Evolutionary conservation across 2,888 invertebrate species (phyloP).

Genomic region (Metellina segmentata): DNA sequence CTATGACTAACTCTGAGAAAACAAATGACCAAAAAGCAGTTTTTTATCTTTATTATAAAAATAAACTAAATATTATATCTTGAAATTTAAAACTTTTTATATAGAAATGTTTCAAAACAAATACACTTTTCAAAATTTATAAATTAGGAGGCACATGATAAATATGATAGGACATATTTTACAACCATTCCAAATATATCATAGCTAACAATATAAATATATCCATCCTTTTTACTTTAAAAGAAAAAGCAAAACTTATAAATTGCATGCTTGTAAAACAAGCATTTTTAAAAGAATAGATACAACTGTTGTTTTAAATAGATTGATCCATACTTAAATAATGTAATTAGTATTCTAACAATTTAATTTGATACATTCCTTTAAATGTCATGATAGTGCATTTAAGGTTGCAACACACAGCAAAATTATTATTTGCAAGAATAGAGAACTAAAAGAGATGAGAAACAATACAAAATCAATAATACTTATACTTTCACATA

Average conservation of each 20-base stretch:
- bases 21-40: background rate
- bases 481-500: background rate
- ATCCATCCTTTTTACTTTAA: background rate
- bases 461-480: background rate
- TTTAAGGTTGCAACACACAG: constrained; percentile 4
- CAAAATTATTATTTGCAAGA: background rate
- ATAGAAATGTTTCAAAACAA: background rate
- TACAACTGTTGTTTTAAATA: background rate
- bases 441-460: background rate
- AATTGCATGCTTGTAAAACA: background rate
- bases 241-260: background rate
- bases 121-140: background rate
- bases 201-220: background rate
- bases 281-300: background rate
- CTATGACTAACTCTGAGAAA: background rate
- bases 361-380: background rate
- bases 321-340: background rate
- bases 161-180: background rate
- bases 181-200: background rate
- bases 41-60: constrained; percentile 25
- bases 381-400: constrained; percentile 50
- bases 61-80: constrained; percentile 14
- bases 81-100: constrained; percentile 11
- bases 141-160: background rate
- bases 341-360: background rate